Base-by-base conservation (phyloP, 1,140 invertebrate genomes). In the Drosophila tristis region DNA sequence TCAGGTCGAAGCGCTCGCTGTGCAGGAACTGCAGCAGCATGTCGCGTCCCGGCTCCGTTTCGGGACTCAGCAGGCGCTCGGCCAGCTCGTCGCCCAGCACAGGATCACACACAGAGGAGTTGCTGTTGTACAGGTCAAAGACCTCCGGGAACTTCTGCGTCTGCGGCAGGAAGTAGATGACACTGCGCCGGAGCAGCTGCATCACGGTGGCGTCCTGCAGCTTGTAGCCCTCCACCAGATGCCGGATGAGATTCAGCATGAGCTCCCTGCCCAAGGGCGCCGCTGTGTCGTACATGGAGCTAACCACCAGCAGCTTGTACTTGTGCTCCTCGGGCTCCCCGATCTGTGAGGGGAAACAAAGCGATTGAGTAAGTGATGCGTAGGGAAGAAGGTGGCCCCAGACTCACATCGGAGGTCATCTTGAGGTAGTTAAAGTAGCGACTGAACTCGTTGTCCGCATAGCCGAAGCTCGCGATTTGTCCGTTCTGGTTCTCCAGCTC, bases 241-340 rank as follows among this genome's bases (percentile, higher is more conserved):
- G 97, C 0, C 96, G 94, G 0, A 96, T 95, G 49, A 99, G 93
- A 90, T 97, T 95, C 1, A 98, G 84, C 0, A 96, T 91, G 31
- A 99, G 93, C 92, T 99, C 98, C 63, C 97, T 94, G 0, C 97
- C 97, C 13, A 96, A 92, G 2, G 97, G 96, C 80, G 98, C 96
- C 1, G 71, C 63, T 7, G 96, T 95, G 5, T 95, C 96, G 90
- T 96, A 97, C 29, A 98, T 86, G 25, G 97, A 97, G 35, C 97
- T 97, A 11, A 98, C 93, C 20, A 99, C 90, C 5, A 95, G 95
- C 15, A 99, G 94, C 77, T 97, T 96, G 75, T 96, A 95, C 93
- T 97, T 97, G 2, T 93, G 93, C 91, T 97, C 96, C 73, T 96
- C 96, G 2, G 96, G 95, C 2, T 94, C 92, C 1, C 95, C 95